phyloP scores from a whole-genome alignment of 1,140 invertebrate species.

The Anastrepha ludens region DNA sequence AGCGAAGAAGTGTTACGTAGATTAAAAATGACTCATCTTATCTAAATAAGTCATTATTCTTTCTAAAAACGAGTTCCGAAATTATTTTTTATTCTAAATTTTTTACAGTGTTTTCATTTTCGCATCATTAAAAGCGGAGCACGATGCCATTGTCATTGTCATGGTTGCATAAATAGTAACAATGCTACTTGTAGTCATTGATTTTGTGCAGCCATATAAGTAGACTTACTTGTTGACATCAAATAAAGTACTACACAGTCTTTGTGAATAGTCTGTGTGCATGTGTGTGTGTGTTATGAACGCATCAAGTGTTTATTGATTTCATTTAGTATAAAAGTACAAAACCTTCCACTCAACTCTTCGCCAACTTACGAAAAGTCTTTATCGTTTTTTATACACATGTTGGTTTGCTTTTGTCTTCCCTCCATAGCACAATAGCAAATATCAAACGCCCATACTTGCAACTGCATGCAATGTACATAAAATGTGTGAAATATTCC shows the following conservation, averaged over 20 bases:
- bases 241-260: too few relatives aligned
- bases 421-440: not conserved
- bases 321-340: not conserved
- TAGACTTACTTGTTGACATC: not conserved
- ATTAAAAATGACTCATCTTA: too few relatives aligned
- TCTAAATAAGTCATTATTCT: too few relatives aligned
- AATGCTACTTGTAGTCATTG: not conserved
- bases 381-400: not conserved
- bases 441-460: not conserved
- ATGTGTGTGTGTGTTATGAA: not conserved
- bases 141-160: not conserved
- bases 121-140: not conserved
- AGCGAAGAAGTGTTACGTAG: too few relatives aligned
- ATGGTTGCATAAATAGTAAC: not conserved
- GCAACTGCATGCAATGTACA: not conserved
- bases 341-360: not conserved
- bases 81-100: too few relatives aligned
- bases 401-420: not conserved
- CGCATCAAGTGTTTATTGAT: constrained; percentile 21
- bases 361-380: not conserved
- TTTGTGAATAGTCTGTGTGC: too few relatives aligned
- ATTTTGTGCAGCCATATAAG: not conserved
- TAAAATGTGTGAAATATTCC: not conserved
- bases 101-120: too few relatives aligned
- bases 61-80: too few relatives aligned